A percentile compares a stretch with the other conserved stretches of the same genome.
phyloP scores from a whole-genome alignment of 2,113 vertebrate genomes.

The Sus scrofa region T2T-Sscrofa CM000830.6:25928001-25928500 shows the following conservation, averaged over 20 bases:
- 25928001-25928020: background rate
- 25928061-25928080: background rate
- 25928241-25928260: slow-evolving; percentile 20
- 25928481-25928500: slow-evolving; percentile 8
- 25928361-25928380: background rate
- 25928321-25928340: slow-evolving; percentile 17
- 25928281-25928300: slow-evolving; percentile 9
- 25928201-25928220: background rate
- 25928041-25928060: background rate
- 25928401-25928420: background rate
- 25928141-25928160: background rate
- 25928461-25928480: background rate
- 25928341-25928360: background rate
- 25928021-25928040: background rate
- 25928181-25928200: slow-evolving; percentile 50
- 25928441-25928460: background rate
- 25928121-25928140: background rate
- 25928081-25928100: background rate
- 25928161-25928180: background rate
- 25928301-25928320: background rate
- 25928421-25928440: background rate
- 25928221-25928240: slow-evolving; percentile 12
- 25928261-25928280: background rate
- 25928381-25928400: background rate
- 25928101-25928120: background rate